phyloP scores from a whole-genome alignment of 2,797 vertebrate species.

The Tinamus major region DNA sequence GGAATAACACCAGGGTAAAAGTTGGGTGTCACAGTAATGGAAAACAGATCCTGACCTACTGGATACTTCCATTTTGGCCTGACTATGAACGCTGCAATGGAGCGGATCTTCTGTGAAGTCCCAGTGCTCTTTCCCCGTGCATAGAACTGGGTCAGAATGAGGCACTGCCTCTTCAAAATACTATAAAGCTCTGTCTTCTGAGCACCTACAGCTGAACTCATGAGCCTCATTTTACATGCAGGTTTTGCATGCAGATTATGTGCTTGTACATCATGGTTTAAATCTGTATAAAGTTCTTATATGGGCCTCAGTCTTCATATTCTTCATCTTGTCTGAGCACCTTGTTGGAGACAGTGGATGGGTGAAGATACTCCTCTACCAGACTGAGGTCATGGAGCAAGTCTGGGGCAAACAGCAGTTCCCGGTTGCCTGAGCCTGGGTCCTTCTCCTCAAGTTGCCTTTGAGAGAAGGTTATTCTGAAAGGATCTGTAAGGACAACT shows the following conservation, averaged over 20 bases:
- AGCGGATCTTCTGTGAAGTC: not conserved
- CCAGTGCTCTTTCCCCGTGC: not conserved
- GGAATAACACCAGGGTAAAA: not conserved
- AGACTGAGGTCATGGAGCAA: not conserved
- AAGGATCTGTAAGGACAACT: not conserved
- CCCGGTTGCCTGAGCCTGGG: not conserved
- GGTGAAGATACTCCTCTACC: not conserved
- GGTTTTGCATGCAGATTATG: not conserved
- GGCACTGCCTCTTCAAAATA: not conserved
- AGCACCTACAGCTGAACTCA: not conserved
- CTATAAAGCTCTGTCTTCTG: not conserved
- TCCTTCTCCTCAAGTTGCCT: not conserved
- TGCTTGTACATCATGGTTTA: not conserved
- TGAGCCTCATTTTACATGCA: not conserved
- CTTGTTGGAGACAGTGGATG: not conserved
- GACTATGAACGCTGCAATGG: not conserved
- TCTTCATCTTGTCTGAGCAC: not conserved
- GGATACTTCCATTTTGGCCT: not conserved
- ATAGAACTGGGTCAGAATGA: not conserved
- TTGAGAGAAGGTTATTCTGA: not conserved
- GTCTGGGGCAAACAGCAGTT: not conserved
- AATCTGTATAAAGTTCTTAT: not conserved
- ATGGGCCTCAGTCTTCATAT: not conserved
- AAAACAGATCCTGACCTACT: not conserved
- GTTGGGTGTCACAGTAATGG: not conserved